phyloP scores from a whole-genome alignment of 2,888 invertebrate species.

The Coleophora flavipennella region DNA sequence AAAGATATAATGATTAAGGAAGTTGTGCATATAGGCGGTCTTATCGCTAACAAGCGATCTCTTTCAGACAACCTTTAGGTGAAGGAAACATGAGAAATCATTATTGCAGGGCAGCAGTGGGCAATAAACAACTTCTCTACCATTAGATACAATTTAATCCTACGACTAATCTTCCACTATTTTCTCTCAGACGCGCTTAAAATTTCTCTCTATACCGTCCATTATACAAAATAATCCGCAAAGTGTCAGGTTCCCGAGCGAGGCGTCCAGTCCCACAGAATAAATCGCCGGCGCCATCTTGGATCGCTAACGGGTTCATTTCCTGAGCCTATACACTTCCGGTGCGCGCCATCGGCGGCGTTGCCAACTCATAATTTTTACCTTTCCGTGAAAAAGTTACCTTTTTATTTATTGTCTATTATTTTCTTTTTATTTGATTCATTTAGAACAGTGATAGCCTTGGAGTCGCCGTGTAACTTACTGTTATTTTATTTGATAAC shows the following conservation, averaged over 20 bases:
- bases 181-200: too few relatives aligned
- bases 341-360: conserved; percentile 41
- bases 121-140: too few relatives aligned
- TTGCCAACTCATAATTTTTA: conserved; percentile 61
- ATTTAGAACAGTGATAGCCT: background rate
- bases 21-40: too few relatives aligned
- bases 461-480: background rate
- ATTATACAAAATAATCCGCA: conserved; percentile 18
- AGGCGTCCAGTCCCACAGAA: conserved; percentile 40
- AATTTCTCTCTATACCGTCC: too few relatives aligned
- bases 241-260: conserved; percentile 19
- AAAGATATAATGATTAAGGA: too few relatives aligned
- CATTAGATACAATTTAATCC: too few relatives aligned
- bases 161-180: too few relatives aligned
- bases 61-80: too few relatives aligned
- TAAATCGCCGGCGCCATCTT: conserved; percentile 64
- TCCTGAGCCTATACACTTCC: conserved; percentile 70
- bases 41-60: too few relatives aligned
- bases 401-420: conserved; percentile 6
- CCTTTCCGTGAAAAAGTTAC: conserved; percentile 20
- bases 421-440: background rate
- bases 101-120: too few relatives aligned
- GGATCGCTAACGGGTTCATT: conserved; percentile 69
- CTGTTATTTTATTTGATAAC: background rate
- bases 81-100: too few relatives aligned